phyloP scores from a whole-genome alignment of 2,113 vertebrate genomes.

The Pyxicephalus adspersus region DNA sequence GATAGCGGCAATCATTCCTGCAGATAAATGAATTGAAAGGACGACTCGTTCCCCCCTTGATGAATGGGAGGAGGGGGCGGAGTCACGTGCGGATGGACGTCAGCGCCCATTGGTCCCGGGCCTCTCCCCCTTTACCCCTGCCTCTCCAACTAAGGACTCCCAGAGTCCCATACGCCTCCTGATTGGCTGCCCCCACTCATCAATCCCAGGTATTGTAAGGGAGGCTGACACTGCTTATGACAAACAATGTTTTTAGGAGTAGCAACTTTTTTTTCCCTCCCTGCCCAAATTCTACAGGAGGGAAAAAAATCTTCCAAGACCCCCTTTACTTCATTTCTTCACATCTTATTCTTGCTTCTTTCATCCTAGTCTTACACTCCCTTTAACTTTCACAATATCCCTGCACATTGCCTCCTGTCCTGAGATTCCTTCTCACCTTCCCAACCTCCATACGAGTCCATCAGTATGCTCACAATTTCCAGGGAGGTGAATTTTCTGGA shows the following conservation, averaged over 20 bases:
- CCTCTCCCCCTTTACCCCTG: conserved; percentile 76
- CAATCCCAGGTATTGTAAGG: conserved; percentile 93
- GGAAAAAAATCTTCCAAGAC: conserved; percentile 45
- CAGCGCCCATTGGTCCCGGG: conserved; percentile 78
- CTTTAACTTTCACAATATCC: conserved; percentile 30
- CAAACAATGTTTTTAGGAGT: conserved; percentile 80
- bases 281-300: conserved; percentile 58
- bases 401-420: not conserved
- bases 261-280: conserved; percentile 73
- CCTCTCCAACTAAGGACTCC: conserved; percentile 89
- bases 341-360: conserved; percentile 40
- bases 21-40: conserved; percentile 99
- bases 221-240: conserved; percentile 84
- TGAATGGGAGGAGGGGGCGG: conserved; percentile 94
- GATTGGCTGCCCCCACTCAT: conserved; percentile 92
- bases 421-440: not conserved
- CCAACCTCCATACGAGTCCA: conserved; percentile 5
- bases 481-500: conserved; percentile 65
- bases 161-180: conserved; percentile 74
- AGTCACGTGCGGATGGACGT: conserved; percentile 77
- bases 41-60: conserved; percentile 99
- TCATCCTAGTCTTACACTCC: conserved; percentile 45
- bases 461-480: conserved; percentile 13
- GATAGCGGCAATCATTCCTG: conserved; percentile 99
- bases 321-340: conserved; percentile 45